These are phyloP conservation scores for Agonopterix alstromeriana DNA, from an alignment of 2,888 invertebrate genomes.

Conservation along the genomic window DNA sequence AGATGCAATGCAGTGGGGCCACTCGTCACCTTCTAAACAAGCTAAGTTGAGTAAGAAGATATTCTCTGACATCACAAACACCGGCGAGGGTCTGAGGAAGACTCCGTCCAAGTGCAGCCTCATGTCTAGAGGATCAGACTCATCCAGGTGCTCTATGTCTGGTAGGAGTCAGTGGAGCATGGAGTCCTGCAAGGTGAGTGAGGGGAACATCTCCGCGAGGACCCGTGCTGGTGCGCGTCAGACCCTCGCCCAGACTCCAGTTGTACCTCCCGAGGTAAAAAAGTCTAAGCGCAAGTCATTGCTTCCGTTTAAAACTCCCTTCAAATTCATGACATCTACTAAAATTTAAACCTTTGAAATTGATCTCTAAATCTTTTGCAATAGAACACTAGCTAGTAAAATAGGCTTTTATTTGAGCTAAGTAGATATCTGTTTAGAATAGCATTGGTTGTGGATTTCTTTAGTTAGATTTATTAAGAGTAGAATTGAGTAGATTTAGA, in stretches of 20 bases:
- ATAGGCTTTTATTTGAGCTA: too few relatives aligned
- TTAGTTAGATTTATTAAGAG: too few relatives aligned
- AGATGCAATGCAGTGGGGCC: conserved; percentile 42
- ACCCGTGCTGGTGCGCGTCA: conserved; percentile 37
- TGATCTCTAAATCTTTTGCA: conserved; percentile 1
- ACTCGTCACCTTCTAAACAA: conserved; percentile 64
- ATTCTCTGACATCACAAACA: conserved; percentile 52
- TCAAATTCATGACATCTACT: conserved; percentile 60
- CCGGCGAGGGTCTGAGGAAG: conserved; percentile 36
- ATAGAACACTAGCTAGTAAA: not conserved
- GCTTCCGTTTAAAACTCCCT: conserved; percentile 67
- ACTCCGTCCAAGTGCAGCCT: conserved; percentile 62
- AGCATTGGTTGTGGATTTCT: too few relatives aligned
- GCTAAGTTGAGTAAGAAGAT: conserved; percentile 42
- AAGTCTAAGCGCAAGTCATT: conserved; percentile 61
- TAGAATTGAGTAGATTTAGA: too few relatives aligned
- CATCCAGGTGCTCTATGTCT: conserved; percentile 45
- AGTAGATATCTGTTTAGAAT: too few relatives aligned
- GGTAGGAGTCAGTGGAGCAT: conserved; percentile 46
- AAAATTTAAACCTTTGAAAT: conserved; percentile 33
- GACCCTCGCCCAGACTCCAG: conserved; percentile 39
- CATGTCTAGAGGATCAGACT: conserved; percentile 46
- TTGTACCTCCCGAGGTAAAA: conserved; percentile 43
- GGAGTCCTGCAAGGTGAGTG: conserved; percentile 41
- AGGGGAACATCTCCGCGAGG: conserved; percentile 34